Evolutionary conservation across 2,888 invertebrate genomes (phyloP), one percentile per base, ranked within the genome.

Genomic region (Priocnemis perturbator): DNA sequence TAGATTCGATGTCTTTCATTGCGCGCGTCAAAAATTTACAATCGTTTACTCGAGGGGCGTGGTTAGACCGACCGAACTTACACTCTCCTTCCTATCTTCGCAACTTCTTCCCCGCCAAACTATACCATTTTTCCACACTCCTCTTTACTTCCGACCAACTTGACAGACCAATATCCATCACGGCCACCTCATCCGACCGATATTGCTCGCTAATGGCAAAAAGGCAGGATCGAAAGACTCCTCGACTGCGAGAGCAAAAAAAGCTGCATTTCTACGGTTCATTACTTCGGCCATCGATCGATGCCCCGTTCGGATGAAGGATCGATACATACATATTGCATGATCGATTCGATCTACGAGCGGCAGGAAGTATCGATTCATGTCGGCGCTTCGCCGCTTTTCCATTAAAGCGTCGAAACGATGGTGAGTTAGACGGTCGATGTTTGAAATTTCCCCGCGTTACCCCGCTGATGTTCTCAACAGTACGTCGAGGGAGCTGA

Each of bases 251-350:
- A 63, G 60, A 59, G 58, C 70, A 82, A 81, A 82, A 84, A 83
- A 78, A 73, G 69, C 75, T 71, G 76, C 76, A 75, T 74, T 77
- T 78, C 79, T 74, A 79, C 77, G 81, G 79, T 79, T 83, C 83
- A 79, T 84, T 84, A 83, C 77, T 73, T 76, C 67, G 72, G 69
- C 63, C 73, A 70, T 67, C 67, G 76, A 64, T 70, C 67, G 67
- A 72, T 70, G 74, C 66, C 77, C 71, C 71, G 69, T 47, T 62
- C 77, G 19, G 14, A 77, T 74, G 76, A 69, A 72, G 67, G 69
- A 76, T 66, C 66, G 73, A 71, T 70, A 66, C 81, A 81, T 81
- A 73, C 85, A 85, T 85, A 85, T 85, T 85, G 74, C 83, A 85
- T 83, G 84, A 83, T 77, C 69, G 76, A 48, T 66, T 21, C 59